Evolutionary conservation across 2,888 invertebrate genomes (phyloP).

Genomic region (Tromatobia lineatoria): DNA sequence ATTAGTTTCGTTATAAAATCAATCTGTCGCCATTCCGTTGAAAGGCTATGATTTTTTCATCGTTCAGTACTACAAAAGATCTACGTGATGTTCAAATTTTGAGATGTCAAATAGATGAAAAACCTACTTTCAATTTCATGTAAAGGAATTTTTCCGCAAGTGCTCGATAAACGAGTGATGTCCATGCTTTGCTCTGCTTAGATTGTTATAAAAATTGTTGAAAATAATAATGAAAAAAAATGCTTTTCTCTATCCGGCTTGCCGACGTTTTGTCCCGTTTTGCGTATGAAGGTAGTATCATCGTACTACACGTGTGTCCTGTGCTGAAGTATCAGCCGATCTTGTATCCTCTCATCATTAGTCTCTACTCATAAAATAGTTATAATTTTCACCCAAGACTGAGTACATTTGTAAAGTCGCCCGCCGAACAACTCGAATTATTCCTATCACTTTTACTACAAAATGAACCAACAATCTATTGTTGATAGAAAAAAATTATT

Average conservation of each 20-base stretch:
- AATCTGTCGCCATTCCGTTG: no score
- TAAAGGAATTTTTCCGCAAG: constrained; percentile 6
- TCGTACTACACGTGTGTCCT: constrained; percentile 32
- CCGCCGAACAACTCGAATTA: constrained; percentile 42
- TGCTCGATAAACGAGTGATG: constrained; percentile 45
- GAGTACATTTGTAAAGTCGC: constrained; percentile 59
- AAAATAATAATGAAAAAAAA: constrained; percentile 13
- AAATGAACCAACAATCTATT: constrained; percentile 33
- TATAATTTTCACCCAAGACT: constrained; percentile 64
- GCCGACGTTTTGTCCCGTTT: constrained; percentile 34
- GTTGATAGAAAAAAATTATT: constrained; percentile 32
- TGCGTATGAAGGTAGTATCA: background rate
- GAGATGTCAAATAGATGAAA: background rate
- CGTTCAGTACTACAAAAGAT: no score
- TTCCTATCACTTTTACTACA: constrained; percentile 13
- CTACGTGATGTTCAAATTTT: background rate
- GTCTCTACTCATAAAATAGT: constrained; percentile 36
- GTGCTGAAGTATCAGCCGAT: constrained; percentile 27
- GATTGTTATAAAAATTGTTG: constrained; percentile 54
- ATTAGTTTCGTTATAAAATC: no score
- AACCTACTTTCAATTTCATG: background rate
- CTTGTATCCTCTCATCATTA: constrained; percentile 38
- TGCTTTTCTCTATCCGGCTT: constrained; percentile 18
- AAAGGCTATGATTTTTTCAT: no score
- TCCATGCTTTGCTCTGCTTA: constrained; percentile 55